Conservation (phyloP, 2,888 invertebrate genomes). For the Brachypterus glaber region DNA sequence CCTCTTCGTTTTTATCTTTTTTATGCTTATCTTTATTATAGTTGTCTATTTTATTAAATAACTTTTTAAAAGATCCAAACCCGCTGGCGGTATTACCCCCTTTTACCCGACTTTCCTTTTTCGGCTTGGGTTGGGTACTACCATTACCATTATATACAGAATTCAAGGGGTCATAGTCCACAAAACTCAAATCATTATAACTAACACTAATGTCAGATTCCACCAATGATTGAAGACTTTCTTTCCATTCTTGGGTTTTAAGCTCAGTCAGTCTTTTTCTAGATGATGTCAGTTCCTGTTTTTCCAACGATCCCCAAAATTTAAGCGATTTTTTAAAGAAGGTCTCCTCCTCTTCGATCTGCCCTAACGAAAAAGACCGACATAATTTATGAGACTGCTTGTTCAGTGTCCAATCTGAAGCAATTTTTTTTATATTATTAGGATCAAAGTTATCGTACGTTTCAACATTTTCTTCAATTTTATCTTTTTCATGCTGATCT, state of each 20-base stretch:
- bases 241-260: constrained; percentile 42
- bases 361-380: constrained; percentile 31
- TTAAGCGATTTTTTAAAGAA: constrained; percentile 36
- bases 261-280: constrained; percentile 33
- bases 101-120: too few species aligned
- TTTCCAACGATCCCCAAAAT: constrained; percentile 33
- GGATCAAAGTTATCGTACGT: constrained; percentile 27
- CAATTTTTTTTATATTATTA: constrained; percentile 25
- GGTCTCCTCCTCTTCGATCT: constrained; percentile 31
- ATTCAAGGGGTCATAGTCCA: constrained; percentile 48
- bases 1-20: constrained; percentile 24
- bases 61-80: too few species aligned
- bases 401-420: constrained; percentile 30
- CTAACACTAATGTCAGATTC: constrained; percentile 48
- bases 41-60: too few species aligned
- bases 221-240: constrained; percentile 45
- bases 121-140: too few species aligned
- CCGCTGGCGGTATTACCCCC: too few species aligned
- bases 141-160: too few species aligned
- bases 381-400: constrained; percentile 19
- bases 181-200: constrained; percentile 48
- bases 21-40: constrained; percentile 25
- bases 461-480: too few species aligned
- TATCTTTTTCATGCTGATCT: constrained; percentile 25
- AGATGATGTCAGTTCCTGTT: constrained; percentile 26